These are phyloP conservation scores for Agrotis puta DNA, from an alignment of 2,888 invertebrate genomes.

Conservation along the genomic window DNA sequence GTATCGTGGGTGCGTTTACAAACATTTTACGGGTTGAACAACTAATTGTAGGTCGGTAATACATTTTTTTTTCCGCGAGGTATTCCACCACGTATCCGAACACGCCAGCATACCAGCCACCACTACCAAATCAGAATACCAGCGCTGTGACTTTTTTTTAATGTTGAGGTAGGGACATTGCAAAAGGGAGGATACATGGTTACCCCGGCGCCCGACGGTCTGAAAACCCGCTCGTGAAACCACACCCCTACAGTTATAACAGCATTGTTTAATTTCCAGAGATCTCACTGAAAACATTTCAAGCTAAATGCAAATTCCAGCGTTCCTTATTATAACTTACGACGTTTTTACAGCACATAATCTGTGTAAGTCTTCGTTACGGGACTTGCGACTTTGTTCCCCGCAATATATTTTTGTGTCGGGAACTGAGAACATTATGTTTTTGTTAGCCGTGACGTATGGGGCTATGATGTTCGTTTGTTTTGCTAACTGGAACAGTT, in stretches of 20 bases:
- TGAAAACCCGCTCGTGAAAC: neutral
- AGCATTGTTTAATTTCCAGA: slow-evolving; percentile 25
- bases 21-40: too few relatives aligned
- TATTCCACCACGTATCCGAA: too few relatives aligned
- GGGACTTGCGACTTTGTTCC: slow-evolving; percentile 52
- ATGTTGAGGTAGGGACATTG: neutral
- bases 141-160: too few relatives aligned
- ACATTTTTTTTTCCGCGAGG: too few relatives aligned
- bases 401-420: slow-evolving; percentile 58
- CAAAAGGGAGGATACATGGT: neutral
- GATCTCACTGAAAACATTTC: slow-evolving; percentile 21
- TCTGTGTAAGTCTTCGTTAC: slow-evolving; percentile 64
- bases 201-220: neutral
- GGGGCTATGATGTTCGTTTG: slow-evolving; percentile 31
- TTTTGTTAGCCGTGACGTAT: slow-evolving; percentile 56
- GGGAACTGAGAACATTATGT: slow-evolving; percentile 47
- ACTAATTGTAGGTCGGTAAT: too few relatives aligned
- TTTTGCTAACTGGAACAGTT: slow-evolving; percentile 20
- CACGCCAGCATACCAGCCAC: too few relatives aligned
- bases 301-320: slow-evolving; percentile 38
- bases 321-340: slow-evolving; percentile 52
- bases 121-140: too few relatives aligned
- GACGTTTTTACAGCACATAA: slow-evolving; percentile 52
- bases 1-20: too few relatives aligned
- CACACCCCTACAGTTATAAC: neutral